Percentiles rank a stretch among this genome's conserved stretches.
phyloP scores from a whole-genome alignment of 2,113 vertebrate genomes.

The Pogonocichla stellata region DNA sequence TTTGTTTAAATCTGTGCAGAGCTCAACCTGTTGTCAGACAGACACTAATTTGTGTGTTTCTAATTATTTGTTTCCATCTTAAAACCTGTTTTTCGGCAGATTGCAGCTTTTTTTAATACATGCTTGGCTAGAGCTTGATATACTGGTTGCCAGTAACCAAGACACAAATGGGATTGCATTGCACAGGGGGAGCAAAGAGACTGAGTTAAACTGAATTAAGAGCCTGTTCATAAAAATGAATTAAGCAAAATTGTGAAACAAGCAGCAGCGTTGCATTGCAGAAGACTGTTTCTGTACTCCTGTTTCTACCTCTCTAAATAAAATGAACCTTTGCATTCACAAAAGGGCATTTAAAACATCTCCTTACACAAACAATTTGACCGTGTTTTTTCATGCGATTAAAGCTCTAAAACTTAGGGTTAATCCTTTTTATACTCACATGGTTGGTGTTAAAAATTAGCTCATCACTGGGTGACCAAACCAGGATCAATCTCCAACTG shows the following conservation, averaged over 20 bases:
- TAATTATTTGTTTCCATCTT: conserved; percentile 67
- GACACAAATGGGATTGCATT: conserved; percentile 18
- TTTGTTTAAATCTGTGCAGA: conserved; percentile 7
- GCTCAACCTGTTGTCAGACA: conserved; percentile 63
- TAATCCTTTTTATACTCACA: not conserved
- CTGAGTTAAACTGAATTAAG: conserved; percentile 13
- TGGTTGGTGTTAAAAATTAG: not conserved
- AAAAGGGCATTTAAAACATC: not conserved
- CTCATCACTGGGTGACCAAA: not conserved
- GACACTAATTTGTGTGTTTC: conserved; percentile 49
- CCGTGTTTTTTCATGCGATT: not conserved
- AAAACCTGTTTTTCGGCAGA: conserved; percentile 59
- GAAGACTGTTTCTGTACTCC: not conserved
- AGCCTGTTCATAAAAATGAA: not conserved
- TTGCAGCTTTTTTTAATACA: conserved; percentile 49
- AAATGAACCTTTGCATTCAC: not conserved
- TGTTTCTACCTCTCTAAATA: not conserved
- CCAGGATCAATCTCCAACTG: not conserved
- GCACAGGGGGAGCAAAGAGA: not conserved
- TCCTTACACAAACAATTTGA: not conserved
- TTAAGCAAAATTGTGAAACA: not conserved
- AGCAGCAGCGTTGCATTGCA: not conserved
- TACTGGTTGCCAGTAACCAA: conserved; percentile 35
- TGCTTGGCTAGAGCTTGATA: conserved; percentile 24
- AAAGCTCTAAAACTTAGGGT: not conserved